Evolutionary conservation across 2,888 invertebrate genomes (phyloP).

Genomic region (Synergus umbraculus): DNA sequence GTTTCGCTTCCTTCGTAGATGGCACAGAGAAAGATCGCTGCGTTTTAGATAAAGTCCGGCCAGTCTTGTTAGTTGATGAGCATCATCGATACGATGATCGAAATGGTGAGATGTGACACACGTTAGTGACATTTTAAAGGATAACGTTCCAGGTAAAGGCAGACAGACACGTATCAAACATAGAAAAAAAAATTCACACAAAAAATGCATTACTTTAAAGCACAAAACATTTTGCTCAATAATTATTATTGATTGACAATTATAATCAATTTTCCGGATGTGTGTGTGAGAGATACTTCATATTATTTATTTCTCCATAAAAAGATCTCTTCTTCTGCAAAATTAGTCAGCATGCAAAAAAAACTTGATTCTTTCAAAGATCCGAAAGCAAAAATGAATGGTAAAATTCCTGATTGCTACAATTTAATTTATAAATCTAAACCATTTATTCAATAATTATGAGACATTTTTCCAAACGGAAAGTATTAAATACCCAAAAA

Average conservation of each 20-base stretch:
- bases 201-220: slow-evolving; percentile 49
- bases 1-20: slow-evolving; percentile 88
- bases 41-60: slow-evolving; percentile 88
- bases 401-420: no score
- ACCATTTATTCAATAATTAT: not conserved
- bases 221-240: slow-evolving; percentile 44
- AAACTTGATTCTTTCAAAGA: not conserved
- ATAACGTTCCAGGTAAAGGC: slow-evolving; percentile 62
- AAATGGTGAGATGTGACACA: slow-evolving; percentile 58
- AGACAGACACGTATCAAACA: slow-evolving; percentile 61
- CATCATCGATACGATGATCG: slow-evolving; percentile 76
- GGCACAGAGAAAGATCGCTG: slow-evolving; percentile 96
- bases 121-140: slow-evolving; percentile 61
- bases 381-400: no score
- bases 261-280: no score
- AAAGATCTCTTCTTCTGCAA: not conserved
- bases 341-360: not conserved
- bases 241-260: slow-evolving; percentile 35
- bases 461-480: not conserved
- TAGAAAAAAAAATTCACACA: slow-evolving; percentile 55
- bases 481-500: not conserved
- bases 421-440: not conserved
- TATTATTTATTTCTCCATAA: not conserved
- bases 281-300: no score
- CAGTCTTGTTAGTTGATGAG: slow-evolving; percentile 73